Base-by-base conservation (phyloP, 2,888 invertebrate genomes). In the Psylliodes chrysocephalus region DNA sequence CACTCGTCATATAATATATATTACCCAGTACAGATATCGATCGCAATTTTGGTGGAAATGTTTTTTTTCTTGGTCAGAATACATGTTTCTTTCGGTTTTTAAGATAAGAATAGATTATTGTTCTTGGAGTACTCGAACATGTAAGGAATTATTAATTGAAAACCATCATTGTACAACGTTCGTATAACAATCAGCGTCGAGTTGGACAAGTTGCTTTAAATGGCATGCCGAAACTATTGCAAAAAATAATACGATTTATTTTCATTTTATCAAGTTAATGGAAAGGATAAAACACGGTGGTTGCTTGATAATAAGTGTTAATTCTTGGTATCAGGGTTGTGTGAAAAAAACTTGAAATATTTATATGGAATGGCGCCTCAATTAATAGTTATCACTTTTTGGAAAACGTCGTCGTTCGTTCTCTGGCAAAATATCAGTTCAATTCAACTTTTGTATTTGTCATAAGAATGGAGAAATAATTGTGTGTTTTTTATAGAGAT, bases 91-190 rank as follows among this genome's bases (percentile, higher is more conserved):
- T 44, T 44, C 44, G 44, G 19, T 19, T 10, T 44, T 44, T 44
- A 15, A 18, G 19, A 17, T 44, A 18, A 44, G 44, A 44, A 44
- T 10, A 10, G 44, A 18, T 44, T 44, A 44, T 44, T 18, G 44
- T 44, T 44, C 44, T 44, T 18, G 14, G 40, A 40, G 40, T 17
- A 40, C 22, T 1, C 14, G 14, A 7, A 38, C 38, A 38, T 7
- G 14, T 15, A 38, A 38, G 15, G 38, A 38, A 38, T 38, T 12
- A 38, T 15, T 38, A 38, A 38, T 15, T 4, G 2, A 6, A 38
- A 38, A 12, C 38, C 38, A 38, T 14, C 12, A 38, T 14, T 38
- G 38, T 14, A 38, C 14, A 15, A 38, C 38, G 10, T 15, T 38
- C 38, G 14, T 38, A 38, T 38, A 38, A 38, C 12, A 38, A 38